These are phyloP conservation scores for Danio albolineatus DNA, from an alignment of 2,797 vertebrate genomes.

Conservation along the genomic window DNA sequence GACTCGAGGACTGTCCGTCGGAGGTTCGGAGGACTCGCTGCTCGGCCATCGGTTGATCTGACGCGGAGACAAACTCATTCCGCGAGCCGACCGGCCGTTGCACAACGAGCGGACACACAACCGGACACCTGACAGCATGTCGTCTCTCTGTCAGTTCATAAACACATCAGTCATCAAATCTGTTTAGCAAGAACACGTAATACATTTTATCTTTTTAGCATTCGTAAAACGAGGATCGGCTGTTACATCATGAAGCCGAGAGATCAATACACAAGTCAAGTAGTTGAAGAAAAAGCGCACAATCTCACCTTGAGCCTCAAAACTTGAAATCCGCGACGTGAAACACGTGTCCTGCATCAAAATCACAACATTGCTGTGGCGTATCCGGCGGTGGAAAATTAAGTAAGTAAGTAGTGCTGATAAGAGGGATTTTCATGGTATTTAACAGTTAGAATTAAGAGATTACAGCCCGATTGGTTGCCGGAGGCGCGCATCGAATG, in stretches of 20 bases:
- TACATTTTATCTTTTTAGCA: not conserved
- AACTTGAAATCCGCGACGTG: slow-evolving; percentile 24
- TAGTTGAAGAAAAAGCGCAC: not conserved
- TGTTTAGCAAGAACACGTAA: not conserved
- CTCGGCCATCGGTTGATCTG: slow-evolving; percentile 73
- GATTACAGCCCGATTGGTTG: slow-evolving; percentile 62
- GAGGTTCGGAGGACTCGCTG: slow-evolving; percentile 59
- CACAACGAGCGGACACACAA: slow-evolving; percentile 63
- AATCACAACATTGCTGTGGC: slow-evolving; percentile 41
- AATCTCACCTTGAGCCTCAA: slow-evolving; percentile 11
- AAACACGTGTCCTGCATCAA: slow-evolving; percentile 37
- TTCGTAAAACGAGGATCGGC: not conserved
- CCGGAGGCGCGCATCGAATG: slow-evolving; percentile 56
- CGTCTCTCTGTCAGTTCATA: slow-evolving; percentile 53
- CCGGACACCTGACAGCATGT: slow-evolving; percentile 68
- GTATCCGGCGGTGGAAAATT: slow-evolving; percentile 49
- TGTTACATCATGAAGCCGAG: not conserved
- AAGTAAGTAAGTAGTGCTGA: slow-evolving; percentile 42
- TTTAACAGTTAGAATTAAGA: slow-evolving; percentile 65
- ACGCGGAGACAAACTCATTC: slow-evolving; percentile 67
- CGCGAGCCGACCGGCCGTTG: slow-evolving; percentile 47
- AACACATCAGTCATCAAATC: not conserved
- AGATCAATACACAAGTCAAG: not conserved
- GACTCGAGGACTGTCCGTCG: slow-evolving; percentile 65
- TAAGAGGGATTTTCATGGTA: slow-evolving; percentile 56